A percentile compares a stretch with the other conserved stretches of the same genome.
phyloP scores from a whole-genome alignment of 2,888 invertebrate species.

The Nymphalis polychloros region DNA sequence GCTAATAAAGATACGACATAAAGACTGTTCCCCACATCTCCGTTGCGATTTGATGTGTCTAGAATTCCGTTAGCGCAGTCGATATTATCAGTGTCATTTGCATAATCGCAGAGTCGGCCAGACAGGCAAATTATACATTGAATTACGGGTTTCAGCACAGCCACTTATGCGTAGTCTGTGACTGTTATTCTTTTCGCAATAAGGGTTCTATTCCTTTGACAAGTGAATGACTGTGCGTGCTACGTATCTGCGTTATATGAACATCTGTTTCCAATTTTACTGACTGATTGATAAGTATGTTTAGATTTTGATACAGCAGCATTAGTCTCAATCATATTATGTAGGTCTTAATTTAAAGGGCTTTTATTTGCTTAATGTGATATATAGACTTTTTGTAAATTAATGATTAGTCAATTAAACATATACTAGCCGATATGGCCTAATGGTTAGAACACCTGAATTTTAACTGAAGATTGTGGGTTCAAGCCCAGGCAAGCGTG shows the following conservation, averaged over 20 bases:
- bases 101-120: conserved; percentile 47
- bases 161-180: conserved; percentile 2
- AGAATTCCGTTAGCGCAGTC: conserved; percentile 43
- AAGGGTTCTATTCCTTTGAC: conserved; percentile 12
- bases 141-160: conserved; percentile 39
- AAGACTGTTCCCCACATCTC: conserved; percentile 15
- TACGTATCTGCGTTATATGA: conserved; percentile 11
- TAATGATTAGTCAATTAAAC: too few relatives aligned
- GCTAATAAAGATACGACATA: conserved; percentile 6
- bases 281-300: conserved; percentile 25
- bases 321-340: conserved; percentile 20
- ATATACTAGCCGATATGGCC: too few relatives aligned
- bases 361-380: background rate
- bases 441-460: too few relatives aligned
- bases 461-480: too few relatives aligned
- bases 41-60: conserved; percentile 25
- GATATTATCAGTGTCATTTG: conserved; percentile 47
- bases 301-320: conserved; percentile 24
- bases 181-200: conserved; percentile 15
- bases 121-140: conserved; percentile 43
- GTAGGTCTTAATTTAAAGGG: conserved; percentile 5
- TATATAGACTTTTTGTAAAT: too few relatives aligned
- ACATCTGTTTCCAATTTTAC: conserved; percentile 28
- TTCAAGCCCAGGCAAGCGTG: too few relatives aligned
- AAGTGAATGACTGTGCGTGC: background rate